Evolutionary conservation across 1,140 invertebrate species (phyloP).

Genomic region (Magallana ariakensis): DNA sequence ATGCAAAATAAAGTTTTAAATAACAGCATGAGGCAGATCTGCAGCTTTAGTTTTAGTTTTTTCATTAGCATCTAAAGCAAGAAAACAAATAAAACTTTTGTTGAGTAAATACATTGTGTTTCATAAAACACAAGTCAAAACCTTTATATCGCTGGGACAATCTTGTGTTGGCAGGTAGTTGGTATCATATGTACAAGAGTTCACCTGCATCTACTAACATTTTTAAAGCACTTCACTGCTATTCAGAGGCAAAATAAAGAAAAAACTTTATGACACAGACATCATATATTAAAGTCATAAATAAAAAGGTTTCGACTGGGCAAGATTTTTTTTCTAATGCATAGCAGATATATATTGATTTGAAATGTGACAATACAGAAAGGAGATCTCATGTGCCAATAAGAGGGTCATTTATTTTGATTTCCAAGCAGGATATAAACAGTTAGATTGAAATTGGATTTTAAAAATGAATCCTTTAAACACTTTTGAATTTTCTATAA

Average conservation of each 20-base stretch:
- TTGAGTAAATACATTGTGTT: constrained; percentile 30
- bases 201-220: neutral
- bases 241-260: neutral
- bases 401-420: neutral
- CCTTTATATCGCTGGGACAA: constrained; percentile 2
- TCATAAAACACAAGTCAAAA: constrained; percentile 25
- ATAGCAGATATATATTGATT: neutral
- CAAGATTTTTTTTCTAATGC: neutral
- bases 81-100: neutral
- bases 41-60: neutral
- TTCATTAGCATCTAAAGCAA: neutral
- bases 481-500: too few species aligned
- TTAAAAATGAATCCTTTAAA: neutral
- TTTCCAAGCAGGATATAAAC: neutral
- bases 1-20: too few species aligned
- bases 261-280: neutral
- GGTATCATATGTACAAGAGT: neutral
- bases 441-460: neutral
- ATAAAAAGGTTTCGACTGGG: neutral
- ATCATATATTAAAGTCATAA: neutral
- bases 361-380: neutral
- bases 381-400: neutral
- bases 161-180: neutral
- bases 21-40: too few species aligned
- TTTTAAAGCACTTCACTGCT: neutral